These are phyloP conservation scores for Oncorhynchus masou DNA, from an alignment of 2,113 vertebrate species.

Conservation along the genomic window DNA sequence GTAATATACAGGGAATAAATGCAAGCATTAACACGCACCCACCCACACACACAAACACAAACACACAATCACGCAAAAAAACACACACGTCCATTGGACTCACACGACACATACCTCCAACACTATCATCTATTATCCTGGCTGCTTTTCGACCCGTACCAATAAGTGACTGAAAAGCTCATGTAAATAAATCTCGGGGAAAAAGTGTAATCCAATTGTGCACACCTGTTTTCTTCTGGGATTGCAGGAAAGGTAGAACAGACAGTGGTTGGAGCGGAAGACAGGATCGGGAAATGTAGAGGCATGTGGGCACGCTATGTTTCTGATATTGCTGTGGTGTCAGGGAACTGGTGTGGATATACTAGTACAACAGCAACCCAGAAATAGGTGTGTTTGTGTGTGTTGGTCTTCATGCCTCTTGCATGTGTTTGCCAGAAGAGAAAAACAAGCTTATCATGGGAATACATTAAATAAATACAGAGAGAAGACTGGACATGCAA, in stretches of 20 bases:
- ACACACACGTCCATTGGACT: background rate
- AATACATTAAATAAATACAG: no score
- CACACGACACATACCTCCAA: background rate
- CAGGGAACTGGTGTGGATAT: conserved; percentile 15
- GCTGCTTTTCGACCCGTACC: conserved; percentile 14
- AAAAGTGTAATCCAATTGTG: conserved; percentile 39
- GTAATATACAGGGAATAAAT: background rate
- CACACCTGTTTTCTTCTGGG: background rate
- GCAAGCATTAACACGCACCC: background rate
- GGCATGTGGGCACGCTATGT: conserved; percentile 13
- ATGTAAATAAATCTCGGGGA: conserved; percentile 29
- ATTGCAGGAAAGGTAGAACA: background rate
- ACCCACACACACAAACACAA: background rate
- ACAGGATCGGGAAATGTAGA: background rate
- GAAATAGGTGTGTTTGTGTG: background rate
- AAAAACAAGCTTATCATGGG: no score
- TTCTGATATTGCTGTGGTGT: conserved; percentile 39
- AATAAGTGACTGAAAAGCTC: conserved; percentile 30
- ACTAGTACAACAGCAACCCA: conserved; percentile 31
- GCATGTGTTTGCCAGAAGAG: conserved; percentile 7
- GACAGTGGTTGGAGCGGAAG: conserved; percentile 18
- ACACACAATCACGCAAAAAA: background rate
- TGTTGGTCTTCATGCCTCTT: background rate
- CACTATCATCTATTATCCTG: background rate
- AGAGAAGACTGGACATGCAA: background rate